Percentiles rank a stretch among this genome's conserved stretches.
Evolutionary conservation across 2,888 invertebrate species (phyloP).

Genomic region (Urechis unicinctus): DNA sequence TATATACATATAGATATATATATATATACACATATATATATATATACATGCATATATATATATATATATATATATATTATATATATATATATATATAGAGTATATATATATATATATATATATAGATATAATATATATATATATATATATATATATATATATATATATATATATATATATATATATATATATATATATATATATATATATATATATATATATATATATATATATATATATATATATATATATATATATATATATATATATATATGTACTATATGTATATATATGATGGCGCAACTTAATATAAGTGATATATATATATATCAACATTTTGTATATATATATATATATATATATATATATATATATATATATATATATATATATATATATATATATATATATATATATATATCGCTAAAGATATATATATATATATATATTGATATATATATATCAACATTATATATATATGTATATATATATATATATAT

Average conservation of each 20-base stretch:
- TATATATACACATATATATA: background rate
- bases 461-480: too few relatives aligned
- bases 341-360: background rate
- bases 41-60: background rate
- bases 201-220: constrained; percentile 2
- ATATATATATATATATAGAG: too few relatives aligned
- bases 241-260: background rate
- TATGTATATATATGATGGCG: constrained; percentile 1
- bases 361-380: constrained; percentile 3
- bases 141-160: background rate
- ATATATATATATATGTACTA: constrained; percentile 2
- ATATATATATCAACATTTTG: too few relatives aligned
- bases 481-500: too few relatives aligned
- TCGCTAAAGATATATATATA: too few relatives aligned
- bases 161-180: constrained; percentile 3
- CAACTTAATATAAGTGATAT: background rate
- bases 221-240: constrained; percentile 3
- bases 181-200: constrained; percentile 4
- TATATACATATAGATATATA: too few relatives aligned
- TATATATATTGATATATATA: too few relatives aligned
- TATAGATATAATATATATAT: too few relatives aligned
- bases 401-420: too few relatives aligned
- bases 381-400: constrained; percentile 4
- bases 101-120: constrained; percentile 2
- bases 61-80: background rate